Evolutionary conservation across 2,797 vertebrate species (phyloP).

Genomic region (Brachyrhaphis roseni): DNA sequence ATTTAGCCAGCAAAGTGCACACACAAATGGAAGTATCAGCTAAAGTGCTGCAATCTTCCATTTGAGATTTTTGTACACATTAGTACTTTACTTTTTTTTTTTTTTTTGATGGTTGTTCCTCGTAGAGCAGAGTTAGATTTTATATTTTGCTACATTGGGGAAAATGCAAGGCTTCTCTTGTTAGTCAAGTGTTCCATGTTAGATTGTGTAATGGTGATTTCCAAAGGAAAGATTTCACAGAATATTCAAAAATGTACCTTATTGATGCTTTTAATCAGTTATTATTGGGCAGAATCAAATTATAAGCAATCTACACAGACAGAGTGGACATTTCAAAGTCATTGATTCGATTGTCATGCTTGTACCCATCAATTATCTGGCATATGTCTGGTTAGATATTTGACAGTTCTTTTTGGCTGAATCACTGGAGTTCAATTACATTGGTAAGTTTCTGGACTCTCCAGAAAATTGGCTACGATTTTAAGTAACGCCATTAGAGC

Average conservation of each 20-base stretch:
- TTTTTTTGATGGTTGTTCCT: not conserved
- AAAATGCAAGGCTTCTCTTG: not conserved
- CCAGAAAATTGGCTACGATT: not conserved
- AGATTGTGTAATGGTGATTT: not conserved
- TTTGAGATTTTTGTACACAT: slow-evolving; percentile 4
- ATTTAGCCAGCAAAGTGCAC: slow-evolving; percentile 25
- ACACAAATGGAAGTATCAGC: slow-evolving; percentile 28
- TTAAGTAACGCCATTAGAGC: not conserved
- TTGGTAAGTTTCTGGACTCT: not conserved
- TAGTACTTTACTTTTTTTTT: slow-evolving; percentile 5
- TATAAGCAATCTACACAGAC: not conserved
- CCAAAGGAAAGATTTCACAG: not conserved
- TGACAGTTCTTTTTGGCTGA: not conserved
- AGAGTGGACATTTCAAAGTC: not conserved
- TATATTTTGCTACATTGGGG: not conserved
- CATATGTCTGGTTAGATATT: not conserved
- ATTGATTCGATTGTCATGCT: not conserved
- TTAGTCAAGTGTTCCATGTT: not conserved
- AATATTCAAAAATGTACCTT: not conserved
- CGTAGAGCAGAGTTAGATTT: not conserved
- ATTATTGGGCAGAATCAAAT: not conserved
- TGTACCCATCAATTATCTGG: not conserved
- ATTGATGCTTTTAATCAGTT: not conserved
- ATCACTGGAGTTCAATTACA: not conserved
- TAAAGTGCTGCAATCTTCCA: slow-evolving; percentile 9